phyloP scores from a whole-genome alignment of 2,113 vertebrate species.

The Thymallus thymallus region DNA sequence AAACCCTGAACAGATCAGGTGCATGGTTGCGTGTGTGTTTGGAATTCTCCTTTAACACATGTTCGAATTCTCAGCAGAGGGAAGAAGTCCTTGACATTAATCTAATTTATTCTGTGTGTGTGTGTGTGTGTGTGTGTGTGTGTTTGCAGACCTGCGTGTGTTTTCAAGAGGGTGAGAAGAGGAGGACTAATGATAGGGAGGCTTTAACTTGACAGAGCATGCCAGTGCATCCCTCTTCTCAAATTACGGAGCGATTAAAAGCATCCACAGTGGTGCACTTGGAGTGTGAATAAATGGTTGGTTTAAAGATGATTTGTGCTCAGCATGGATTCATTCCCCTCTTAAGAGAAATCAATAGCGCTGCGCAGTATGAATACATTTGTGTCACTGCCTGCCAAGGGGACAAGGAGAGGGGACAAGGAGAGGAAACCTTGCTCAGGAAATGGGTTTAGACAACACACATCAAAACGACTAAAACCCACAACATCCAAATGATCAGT shows the following conservation, averaged over 20 bases:
- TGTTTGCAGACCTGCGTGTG: slow-evolving; percentile 12
- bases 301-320: slow-evolving; percentile 66
- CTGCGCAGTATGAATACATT: slow-evolving; percentile 66
- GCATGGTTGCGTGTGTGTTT: slow-evolving; percentile 45
- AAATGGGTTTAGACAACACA: slow-evolving; percentile 44
- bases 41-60: slow-evolving; percentile 64
- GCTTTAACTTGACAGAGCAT: slow-evolving; percentile 71
- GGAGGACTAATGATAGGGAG: slow-evolving; percentile 29
- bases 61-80: slow-evolving; percentile 60
- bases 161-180: slow-evolving; percentile 40
- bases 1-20: slow-evolving; percentile 48
- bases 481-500: slow-evolving; percentile 4
- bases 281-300: slow-evolving; percentile 58
- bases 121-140: background rate
- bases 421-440: slow-evolving; percentile 37
- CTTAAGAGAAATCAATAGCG: slow-evolving; percentile 66
- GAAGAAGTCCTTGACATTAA: slow-evolving; percentile 72
- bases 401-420: slow-evolving; percentile 36
- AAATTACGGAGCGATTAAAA: slow-evolving; percentile 66
- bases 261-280: slow-evolving; percentile 39
- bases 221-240: slow-evolving; percentile 62
- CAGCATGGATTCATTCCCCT: slow-evolving; percentile 65
- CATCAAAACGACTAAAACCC: slow-evolving; percentile 52
- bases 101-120: slow-evolving; percentile 36
- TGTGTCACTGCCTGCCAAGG: slow-evolving; percentile 54